Evolutionary conservation across 2,797 vertebrate species (phyloP), one percentile per base, ranked within the genome.

Genomic region (Spizella passerina): DNA sequence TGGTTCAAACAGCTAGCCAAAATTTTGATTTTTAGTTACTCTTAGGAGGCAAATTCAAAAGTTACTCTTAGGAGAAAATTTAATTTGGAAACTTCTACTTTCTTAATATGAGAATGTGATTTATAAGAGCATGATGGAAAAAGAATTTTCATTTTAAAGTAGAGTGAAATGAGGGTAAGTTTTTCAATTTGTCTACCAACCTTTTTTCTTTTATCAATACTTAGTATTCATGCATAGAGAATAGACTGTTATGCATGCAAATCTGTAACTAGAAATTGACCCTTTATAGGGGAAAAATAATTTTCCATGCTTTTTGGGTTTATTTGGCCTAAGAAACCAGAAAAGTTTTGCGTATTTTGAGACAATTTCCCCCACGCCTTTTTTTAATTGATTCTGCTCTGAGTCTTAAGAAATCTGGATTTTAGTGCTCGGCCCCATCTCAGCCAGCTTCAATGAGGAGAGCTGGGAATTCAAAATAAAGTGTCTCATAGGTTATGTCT

Each of bases 401-500:
- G 4, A 10, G 24, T 69, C 57, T 83, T 56, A 68, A 86, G 73
- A 93, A 93, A 86, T 43, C 9, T 52, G 57, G 44, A 41, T 24
- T 69, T 93, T 61, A 41, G 34, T 88, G 71, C 65, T 87, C 14
- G 0, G 79, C 63, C 53, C 65, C 57, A 72, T 94, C 92, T 81
- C 79, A 94, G 82, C 86, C 70, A 78, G 70, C 86, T 92, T 96
- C 81, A 72, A 43, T 65, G 46, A 83, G 68, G 61, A 72, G 57
- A 83, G 22, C 78, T 95, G 93, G 52, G 84, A 89, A 94, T 96
- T 96, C 75, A 86, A 93, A 96, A 91, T 84, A 91, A 93, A 88
- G 81, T 79, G 70, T 96, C 96, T 96, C 95, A 85, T 56, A 93
- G 95, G 90, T 88, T 88, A 90, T 84, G 94, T 94, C 96, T 97